A percentile compares a stretch with the other conserved stretches of the same genome.
These are phyloP conservation scores for Dolomedes plantarius DNA, from an alignment of 2,888 invertebrate species.

Conservation along the genomic window DNA sequence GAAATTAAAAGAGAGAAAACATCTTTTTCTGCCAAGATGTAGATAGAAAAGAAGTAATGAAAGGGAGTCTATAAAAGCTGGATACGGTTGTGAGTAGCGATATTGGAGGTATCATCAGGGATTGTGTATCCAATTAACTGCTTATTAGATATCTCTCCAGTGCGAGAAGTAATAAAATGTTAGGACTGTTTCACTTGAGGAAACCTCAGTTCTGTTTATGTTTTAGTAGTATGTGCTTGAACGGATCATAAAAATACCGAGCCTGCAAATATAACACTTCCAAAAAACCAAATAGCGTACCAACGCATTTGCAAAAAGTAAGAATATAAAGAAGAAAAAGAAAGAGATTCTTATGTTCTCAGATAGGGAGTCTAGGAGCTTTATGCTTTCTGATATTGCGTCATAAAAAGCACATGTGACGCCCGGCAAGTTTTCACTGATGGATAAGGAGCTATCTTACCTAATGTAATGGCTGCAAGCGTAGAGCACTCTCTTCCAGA, in stretches of 20 bases:
- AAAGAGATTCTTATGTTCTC: conserved; percentile 68
- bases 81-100: neutral
- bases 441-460: conserved; percentile 70
- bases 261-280: conserved; percentile 59
- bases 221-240: conserved; percentile 31
- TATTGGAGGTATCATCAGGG: neutral
- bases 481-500: neutral
- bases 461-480: conserved; percentile 67
- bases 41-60: neutral
- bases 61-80: neutral
- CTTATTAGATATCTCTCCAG: conserved; percentile 48
- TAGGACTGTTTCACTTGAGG: conserved; percentile 36
- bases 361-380: conserved; percentile 64
- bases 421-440: conserved; percentile 69
- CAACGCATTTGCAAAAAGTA: conserved; percentile 69
- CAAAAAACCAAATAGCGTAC: conserved; percentile 66
- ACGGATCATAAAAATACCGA: conserved; percentile 58
- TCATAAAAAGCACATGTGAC: conserved; percentile 72
- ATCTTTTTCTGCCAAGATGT: neutral
- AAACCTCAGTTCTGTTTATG: conserved; percentile 66
- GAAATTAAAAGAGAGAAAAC: neutral
- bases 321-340: conserved; percentile 66
- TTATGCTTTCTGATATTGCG: conserved; percentile 70
- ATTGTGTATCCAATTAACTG: conserved; percentile 53
- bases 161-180: conserved; percentile 43